Evolutionary conservation across 2,113 vertebrate species (phyloP).

Genomic region (Pluvialis apricaria): DNA sequence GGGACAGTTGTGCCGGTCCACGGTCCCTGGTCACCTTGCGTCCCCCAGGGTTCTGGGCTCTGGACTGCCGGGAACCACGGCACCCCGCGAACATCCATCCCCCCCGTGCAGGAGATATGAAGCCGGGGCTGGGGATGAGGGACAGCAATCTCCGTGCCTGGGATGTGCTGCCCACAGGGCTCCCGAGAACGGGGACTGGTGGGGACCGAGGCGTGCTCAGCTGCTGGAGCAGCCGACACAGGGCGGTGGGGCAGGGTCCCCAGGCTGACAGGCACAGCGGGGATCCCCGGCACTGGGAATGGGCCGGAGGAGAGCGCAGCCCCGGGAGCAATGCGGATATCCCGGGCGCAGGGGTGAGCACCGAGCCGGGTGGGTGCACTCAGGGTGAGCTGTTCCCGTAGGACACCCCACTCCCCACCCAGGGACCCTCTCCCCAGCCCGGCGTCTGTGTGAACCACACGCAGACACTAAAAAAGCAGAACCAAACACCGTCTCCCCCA

Average conservation of each 20-base stretch:
- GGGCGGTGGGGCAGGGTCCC: rapidly evolving
- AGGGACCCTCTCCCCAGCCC: not conserved
- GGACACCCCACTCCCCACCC: rapidly evolving
- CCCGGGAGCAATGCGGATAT: rapidly evolving
- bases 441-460: not conserved
- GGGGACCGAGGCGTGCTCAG: rapidly evolving
- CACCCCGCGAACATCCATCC: rapidly evolving
- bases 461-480: not conserved
- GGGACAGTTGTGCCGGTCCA: not conserved
- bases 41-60: not conserved
- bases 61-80: rapidly evolving
- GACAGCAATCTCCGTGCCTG: not conserved
- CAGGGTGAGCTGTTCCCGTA: not conserved
- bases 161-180: not conserved
- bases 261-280: rapidly evolving
- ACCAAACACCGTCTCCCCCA: rapidly evolving
- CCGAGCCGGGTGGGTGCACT: rapidly evolving
- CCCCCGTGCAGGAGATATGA: rapidly evolving
- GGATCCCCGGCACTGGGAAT: rapidly evolving
- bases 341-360: too few species aligned
- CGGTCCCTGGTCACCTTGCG: not conserved
- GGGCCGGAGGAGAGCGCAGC: not conserved
- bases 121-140: not conserved
- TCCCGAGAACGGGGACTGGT: rapidly evolving
- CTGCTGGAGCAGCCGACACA: rapidly evolving